Percentiles rank a stretch among this genome's conserved stretches.
Evolutionary conservation across 1,140 invertebrate species (phyloP).

Genomic region (Drosophila micromelanica): DNA sequence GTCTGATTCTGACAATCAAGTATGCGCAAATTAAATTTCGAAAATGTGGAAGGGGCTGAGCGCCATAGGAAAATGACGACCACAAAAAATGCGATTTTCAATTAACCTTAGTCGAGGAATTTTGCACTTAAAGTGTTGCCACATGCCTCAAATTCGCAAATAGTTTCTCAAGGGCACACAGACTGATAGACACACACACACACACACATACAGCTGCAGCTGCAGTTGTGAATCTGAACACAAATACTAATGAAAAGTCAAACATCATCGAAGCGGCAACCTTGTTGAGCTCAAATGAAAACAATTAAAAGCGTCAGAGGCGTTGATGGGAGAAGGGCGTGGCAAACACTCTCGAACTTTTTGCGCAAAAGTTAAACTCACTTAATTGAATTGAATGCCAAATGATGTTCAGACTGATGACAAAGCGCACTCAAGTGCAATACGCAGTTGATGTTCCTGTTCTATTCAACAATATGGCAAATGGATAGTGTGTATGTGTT

Average conservation of each 20-base stretch:
- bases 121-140: conserved; percentile 26
- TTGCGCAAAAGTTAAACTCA: conserved; percentile 46
- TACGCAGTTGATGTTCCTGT: conserved; percentile 14
- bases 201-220: not conserved
- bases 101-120: conserved; percentile 28
- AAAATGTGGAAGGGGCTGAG: not conserved
- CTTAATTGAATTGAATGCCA: conserved; percentile 80
- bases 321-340: conserved; percentile 15
- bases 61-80: not conserved
- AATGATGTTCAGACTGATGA: conserved; percentile 29
- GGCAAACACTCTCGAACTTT: conserved; percentile 16
- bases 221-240: conserved; percentile 2
- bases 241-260: conserved; percentile 45
- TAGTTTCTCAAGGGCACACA: not conserved
- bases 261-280: conserved; percentile 52
- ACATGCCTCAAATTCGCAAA: conserved; percentile 1
- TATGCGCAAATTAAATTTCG: conserved; percentile 63
- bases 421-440: conserved; percentile 64
- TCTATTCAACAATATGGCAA: conserved; percentile 55
- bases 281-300: conserved; percentile 65
- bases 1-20: conserved; percentile 21
- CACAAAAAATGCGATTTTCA: conserved; percentile 27
- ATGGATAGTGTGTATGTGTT: conserved; percentile 43
- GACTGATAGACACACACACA: not conserved
- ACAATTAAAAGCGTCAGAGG: conserved; percentile 60